Evolutionary conservation across 2,797 vertebrate species (phyloP), one percentile per base, ranked within the genome.

Genomic region (Gymnothorax reevesii): DNA sequence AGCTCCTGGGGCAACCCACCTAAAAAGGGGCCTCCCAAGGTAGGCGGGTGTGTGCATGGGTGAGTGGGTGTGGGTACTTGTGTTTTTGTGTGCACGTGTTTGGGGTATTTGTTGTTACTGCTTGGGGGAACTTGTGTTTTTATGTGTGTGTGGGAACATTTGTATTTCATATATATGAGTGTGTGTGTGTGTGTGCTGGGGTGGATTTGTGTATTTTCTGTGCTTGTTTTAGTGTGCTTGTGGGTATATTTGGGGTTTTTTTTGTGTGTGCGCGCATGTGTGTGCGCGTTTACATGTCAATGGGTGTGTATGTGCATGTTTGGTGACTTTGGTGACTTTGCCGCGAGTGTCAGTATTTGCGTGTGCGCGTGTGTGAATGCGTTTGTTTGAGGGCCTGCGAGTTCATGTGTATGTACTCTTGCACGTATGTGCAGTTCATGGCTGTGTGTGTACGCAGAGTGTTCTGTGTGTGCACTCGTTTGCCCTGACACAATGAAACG

Each of bases 21-120:
- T 82, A 99, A 97, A 91, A 99, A 99, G 94, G 96, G 94, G 92
- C 96, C 96, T 87, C 97, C 95, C 92, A 99, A 99, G 97, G 98
- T 99, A 91, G 84, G 27, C 0, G 7, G n/a, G 20, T 66, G 62
- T 15, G 20, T 42, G 33, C 33, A 20, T 66, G 62, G 60, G 4
- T 42, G 33, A 42, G 20, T 66, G 20, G 0, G 62, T 22, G 62
- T 4, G 62, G 20, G 62, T 59, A 8, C 10, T 13, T 59, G 57
- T 59, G 4, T 64, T 17, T 64, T 3, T 22, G 60, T 64, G 60
- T 64, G 60, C 22, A 17, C 22, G 17, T 22, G 60, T 22, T 42
- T 42, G 33, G 33, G 33, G 33, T 42, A 1, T 42, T 42, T 42
- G 33, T 42, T 42, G 4, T 42, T 42, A 42, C 4, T 66, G 20